Percentiles rank a stretch among this genome's conserved stretches.
Conservation (phyloP, 1,140 invertebrate species). For the Ostrea edulis region DNA sequence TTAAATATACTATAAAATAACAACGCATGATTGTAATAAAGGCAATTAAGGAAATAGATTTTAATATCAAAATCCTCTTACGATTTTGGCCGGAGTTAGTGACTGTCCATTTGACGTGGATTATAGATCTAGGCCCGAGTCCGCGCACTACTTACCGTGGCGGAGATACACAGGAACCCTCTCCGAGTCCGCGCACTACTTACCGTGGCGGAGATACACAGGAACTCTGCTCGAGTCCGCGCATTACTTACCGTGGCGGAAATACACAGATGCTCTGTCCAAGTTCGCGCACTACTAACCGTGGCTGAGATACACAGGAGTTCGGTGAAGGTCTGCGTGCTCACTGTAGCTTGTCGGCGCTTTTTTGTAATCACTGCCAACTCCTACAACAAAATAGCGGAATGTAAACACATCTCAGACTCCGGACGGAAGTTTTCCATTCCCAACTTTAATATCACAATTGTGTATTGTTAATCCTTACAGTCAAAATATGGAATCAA, state of each 20-base stretch:
- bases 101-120: neutral
- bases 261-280: too few relatives aligned
- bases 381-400: conserved; percentile 62
- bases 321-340: conserved; percentile 70
- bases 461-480: too few relatives aligned
- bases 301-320: conserved; percentile 73
- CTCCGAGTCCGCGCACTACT: conserved; percentile 33
- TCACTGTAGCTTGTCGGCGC: conserved; percentile 71
- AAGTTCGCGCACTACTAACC: conserved; percentile 56
- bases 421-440: neutral
- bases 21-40: neutral
- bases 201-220: conserved; percentile 72
- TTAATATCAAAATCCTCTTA: neutral
- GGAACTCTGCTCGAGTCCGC: neutral
- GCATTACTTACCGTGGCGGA: conserved; percentile 65
- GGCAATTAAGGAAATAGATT: neutral
- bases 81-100: neutral
- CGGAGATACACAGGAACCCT: too few relatives aligned
- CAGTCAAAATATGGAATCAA: too few relatives aligned
- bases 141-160: conserved; percentile 59
- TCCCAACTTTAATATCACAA: neutral
- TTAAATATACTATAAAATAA: neutral
- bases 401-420: neutral
- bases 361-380: conserved; percentile 71
- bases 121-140: neutral